A percentile compares a stretch with the other conserved stretches of the same genome.
These are phyloP conservation scores for Steromphala cineraria DNA, from an alignment of 2,888 invertebrate species.

Conservation along the genomic window DNA sequence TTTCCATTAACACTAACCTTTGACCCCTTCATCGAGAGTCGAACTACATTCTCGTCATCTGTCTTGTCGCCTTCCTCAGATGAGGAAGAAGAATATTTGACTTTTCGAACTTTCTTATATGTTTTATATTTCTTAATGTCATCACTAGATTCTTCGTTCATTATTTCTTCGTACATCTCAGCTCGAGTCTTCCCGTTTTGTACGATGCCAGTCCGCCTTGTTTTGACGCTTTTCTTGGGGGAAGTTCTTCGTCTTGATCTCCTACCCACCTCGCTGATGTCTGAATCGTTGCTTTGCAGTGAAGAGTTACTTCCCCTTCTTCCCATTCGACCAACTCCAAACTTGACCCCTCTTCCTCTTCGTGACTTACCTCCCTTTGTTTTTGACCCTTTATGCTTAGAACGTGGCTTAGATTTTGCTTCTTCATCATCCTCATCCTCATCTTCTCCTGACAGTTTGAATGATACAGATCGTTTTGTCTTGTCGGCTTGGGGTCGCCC, in stretches of 20 bases:
- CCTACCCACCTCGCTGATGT: neutral
- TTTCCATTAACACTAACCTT: slow-evolving; percentile 2
- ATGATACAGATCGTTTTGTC: neutral
- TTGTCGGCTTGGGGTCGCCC: slow-evolving; percentile 1
- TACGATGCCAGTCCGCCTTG: neutral
- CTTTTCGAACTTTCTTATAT: neutral
- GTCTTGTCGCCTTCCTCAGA: neutral
- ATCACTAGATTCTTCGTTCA: neutral
- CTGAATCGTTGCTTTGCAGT: neutral
- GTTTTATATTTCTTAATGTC: too few relatives aligned
- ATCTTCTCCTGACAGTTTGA: slow-evolving; percentile 5
- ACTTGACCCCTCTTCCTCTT: neutral
- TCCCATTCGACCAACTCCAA: neutral
- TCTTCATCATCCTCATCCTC: slow-evolving; percentile 16
- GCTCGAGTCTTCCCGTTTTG: neutral
- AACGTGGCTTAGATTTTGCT: neutral
- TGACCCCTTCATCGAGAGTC: neutral
- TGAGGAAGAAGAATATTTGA: neutral
- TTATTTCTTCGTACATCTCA: neutral
- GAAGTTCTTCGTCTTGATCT: too few relatives aligned
- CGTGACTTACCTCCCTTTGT: neutral
- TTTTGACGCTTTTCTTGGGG: too few relatives aligned
- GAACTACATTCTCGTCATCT: neutral
- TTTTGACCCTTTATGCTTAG: neutral
- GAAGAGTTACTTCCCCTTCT: neutral